Base-by-base conservation (phyloP, 2,797 vertebrate genomes). In the Calcarius lapponicus region DNA sequence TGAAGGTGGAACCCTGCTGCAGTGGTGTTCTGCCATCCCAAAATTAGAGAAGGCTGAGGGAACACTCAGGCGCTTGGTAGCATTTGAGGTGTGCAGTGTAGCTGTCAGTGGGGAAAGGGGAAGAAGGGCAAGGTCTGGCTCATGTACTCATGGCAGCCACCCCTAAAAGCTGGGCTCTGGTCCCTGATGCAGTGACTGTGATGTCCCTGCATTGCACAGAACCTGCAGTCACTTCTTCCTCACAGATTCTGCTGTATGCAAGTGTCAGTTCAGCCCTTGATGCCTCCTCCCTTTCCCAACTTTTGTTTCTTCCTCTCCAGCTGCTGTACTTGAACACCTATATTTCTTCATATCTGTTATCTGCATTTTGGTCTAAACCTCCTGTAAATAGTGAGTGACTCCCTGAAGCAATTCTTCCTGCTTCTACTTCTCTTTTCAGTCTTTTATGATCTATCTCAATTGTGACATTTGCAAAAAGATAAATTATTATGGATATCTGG, bases 381-480 rank as follows among this genome's bases (percentile, higher is more conserved):
- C 67, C 51, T 80, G 75, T 87, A 86, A 92, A 82, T 43, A 80
- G 53, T 13, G 48, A 83, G 78, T 70, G 69, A 60, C 60, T 91
- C 88, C 86, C 94, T 87, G 60, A 90, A 97, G 93, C 86, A 57
- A 90, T 94, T 78, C 64, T 58, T 91, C 34, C 4, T 74, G 75
- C 53, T 87, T 76, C 58, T 89, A 24, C 38, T 81, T 74, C 29
- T 89, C 38, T 85, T 79, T 90, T 57, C 50, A 78, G 79, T 78
- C 53, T 93, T 80, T 78, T 94, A 80, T 80, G 79, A 87, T 93
- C 42, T 84, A 69, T 66, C 71, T 87, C 65, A 89, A n/a, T 72
- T 78, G 75, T 95, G 84, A 92, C 54, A 78, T 71, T 86, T 95
- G 79, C 61, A 87, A 94, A 93, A 95, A 85, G 78, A 78, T 73